Conservation (phyloP, 2,797 vertebrate genomes). For the Manis crassicaudata region DNA sequence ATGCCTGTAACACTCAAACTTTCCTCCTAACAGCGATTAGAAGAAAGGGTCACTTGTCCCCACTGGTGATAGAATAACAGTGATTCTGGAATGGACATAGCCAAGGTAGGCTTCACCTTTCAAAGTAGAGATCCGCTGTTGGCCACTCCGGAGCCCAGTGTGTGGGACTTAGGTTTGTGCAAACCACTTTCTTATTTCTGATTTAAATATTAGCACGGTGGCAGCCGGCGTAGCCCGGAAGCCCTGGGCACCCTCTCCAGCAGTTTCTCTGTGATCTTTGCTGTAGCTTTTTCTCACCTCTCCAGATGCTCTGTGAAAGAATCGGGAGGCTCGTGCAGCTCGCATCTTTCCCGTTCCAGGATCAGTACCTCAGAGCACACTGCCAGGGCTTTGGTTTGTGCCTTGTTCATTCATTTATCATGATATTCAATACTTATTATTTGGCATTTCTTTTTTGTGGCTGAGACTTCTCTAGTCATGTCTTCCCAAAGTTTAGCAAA, state of each 20-base stretch:
- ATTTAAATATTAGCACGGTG: background rate
- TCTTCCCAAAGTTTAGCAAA: background rate
- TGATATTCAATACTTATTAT: background rate
- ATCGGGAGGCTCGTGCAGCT: rapidly evolving
- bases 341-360: background rate
- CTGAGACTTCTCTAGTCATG: background rate
- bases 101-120: background rate
- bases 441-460: background rate
- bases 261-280: background rate
- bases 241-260: background rate
- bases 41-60: background rate
- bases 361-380: background rate
- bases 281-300: background rate
- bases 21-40: background rate
- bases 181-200: background rate
- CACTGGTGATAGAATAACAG: background rate
- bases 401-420: background rate
- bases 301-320: background rate
- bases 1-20: background rate
- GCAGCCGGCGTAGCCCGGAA: background rate
- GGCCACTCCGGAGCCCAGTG: background rate
- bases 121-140: background rate
- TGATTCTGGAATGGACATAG: background rate
- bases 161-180: background rate
- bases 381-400: background rate